Base-by-base conservation (phyloP, 2,797 vertebrate species). In the Carapus acus region DNA sequence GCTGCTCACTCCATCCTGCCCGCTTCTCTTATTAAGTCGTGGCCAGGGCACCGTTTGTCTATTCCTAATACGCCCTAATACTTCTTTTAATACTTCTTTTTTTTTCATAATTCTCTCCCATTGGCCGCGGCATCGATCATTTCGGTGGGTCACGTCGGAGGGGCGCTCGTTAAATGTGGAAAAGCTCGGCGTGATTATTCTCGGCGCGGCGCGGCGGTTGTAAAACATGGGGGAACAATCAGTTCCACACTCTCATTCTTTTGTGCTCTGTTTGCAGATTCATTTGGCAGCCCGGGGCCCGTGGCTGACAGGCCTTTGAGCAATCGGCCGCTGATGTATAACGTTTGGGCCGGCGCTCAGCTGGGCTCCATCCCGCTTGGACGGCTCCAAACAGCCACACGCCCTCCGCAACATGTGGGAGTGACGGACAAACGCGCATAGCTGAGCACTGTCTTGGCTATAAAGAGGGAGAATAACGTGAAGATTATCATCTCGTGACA, bases 351-450 rank as follows among this genome's bases (percentile, higher is more conserved):
- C 40, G 13, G 12, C 52, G 38, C 62, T 75, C 60, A 69, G 47
- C 49, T 74, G n/a, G 45, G 63, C 50, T 7, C 43, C 48, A n/a
- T 57, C 49, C 46, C 47, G 64, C 27, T n/a, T 49, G 44, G 50
- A 36, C 15, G 21, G 16, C 21, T 54, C 6, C 29, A n/a, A 34
- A 31, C 2, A 7, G 43, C 45, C 51, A 19, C 16, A 37, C 37
- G 47, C 40, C 55, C 45, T 45, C 62, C 67, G 69, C 67, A 68
- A 38, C 63, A 76, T 46, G 49, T 65, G 54, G 57, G 66, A 71
- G 64, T 48, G 48, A 64, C 65, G 63, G 61, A 77, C 63, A 65
- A 38, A 75, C 34, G 37, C 65, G 51, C 60, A 61, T 43, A 37
- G 43, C 24, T 67, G 9, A 12, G 27, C 68, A 57, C 58, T 67